phyloP scores from a whole-genome alignment of 2,888 invertebrate species.

The Papilio gigon region DNA sequence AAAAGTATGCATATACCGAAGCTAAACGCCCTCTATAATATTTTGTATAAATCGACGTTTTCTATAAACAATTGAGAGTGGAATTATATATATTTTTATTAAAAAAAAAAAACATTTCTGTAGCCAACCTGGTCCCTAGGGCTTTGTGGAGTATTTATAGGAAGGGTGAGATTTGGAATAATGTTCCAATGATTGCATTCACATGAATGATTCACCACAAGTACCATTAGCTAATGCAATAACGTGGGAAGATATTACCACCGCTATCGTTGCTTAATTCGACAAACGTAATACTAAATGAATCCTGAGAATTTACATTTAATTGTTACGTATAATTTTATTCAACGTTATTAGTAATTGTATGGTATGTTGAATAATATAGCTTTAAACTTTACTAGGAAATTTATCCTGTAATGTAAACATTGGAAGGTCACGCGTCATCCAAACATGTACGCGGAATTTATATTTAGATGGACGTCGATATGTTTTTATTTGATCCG shows the following conservation, averaged over 20 bases:
- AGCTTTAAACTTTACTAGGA: not conserved
- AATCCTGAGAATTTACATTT: not conserved
- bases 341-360: not conserved
- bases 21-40: not conserved
- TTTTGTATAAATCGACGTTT: slow-evolving; percentile 4
- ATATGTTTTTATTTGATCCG: not conserved
- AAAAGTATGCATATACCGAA: slow-evolving; percentile 7
- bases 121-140: not conserved
- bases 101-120: too few relatives aligned
- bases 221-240: slow-evolving; percentile 43
- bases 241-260: slow-evolving; percentile 40
- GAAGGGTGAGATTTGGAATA: slow-evolving; percentile 31
- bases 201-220: slow-evolving; percentile 44
- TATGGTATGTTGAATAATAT: not conserved
- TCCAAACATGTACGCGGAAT: not conserved
- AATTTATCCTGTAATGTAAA: not conserved
- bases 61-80: not conserved
- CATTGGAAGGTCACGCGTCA: not conserved
- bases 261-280: slow-evolving; percentile 5
- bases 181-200: slow-evolving; percentile 47
- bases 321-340: slow-evolving; percentile 3
- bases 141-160: not conserved
- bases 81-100: too few relatives aligned
- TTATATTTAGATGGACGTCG: slow-evolving; percentile 10
- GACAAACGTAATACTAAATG: slow-evolving; percentile 2